Percentiles rank a stretch among this genome's conserved stretches.
Conservation (phyloP, 2,888 invertebrate species). For the Tholera decimalis region DNA sequence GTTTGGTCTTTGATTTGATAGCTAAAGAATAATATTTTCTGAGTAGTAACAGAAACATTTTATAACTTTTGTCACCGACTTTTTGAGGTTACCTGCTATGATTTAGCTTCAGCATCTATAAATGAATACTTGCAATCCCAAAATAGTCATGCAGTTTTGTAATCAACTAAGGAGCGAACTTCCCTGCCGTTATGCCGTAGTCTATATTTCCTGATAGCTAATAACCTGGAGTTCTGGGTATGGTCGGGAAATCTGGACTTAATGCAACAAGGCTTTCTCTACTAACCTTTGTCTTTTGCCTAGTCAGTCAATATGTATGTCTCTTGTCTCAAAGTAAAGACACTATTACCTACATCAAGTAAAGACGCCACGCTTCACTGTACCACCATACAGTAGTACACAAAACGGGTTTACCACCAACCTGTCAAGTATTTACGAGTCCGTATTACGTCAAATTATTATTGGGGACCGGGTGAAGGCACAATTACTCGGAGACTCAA, state of each 20-base stretch:
- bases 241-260: too few relatives aligned
- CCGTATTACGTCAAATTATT: conserved; percentile 80
- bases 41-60: too few relatives aligned
- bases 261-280: too few relatives aligned
- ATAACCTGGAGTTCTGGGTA: too few relatives aligned
- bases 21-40: not conserved
- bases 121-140: not conserved
- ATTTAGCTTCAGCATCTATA: not conserved
- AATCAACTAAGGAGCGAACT: not conserved
- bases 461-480: conserved; percentile 62
- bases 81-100: not conserved
- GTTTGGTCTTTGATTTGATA: conserved; percentile 13
- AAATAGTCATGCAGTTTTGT: not conserved
- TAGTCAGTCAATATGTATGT: too few relatives aligned
- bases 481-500: conserved; percentile 65
- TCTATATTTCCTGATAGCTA: too few relatives aligned
- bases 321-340: not conserved
- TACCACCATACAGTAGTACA: not conserved
- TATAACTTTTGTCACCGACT: not conserved
- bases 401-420: conserved; percentile 56
- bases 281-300: too few relatives aligned
- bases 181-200: too few relatives aligned
- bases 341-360: not conserved
- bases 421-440: conserved; percentile 73
- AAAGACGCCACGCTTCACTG: not conserved